phyloP scores from a whole-genome alignment of 2,888 invertebrate genomes.

The Eledona agricola region DNA sequence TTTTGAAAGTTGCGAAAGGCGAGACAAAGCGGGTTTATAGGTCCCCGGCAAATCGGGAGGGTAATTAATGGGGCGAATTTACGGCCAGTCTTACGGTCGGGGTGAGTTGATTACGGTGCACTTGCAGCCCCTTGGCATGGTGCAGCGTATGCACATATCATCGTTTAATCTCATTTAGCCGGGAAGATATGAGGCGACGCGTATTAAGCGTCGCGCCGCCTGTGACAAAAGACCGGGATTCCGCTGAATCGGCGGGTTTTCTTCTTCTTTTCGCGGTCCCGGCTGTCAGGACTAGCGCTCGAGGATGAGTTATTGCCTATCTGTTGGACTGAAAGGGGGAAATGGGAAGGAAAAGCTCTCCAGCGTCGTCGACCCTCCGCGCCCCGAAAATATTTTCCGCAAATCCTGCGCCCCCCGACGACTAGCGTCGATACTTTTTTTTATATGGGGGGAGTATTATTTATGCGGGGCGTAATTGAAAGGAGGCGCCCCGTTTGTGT shows the following conservation, averaged over 20 bases:
- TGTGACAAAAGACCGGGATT: constrained; percentile 64
- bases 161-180: constrained; percentile 51
- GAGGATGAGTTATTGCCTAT: constrained; percentile 61
- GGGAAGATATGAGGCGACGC: constrained; percentile 44
- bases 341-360: constrained; percentile 59
- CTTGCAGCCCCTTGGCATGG: no score
- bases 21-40: no score
- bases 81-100: no score
- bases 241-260: constrained; percentile 66
- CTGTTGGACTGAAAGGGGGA: constrained; percentile 59
- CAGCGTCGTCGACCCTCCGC: constrained; percentile 50
- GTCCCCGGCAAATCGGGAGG: no score
- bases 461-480: constrained; percentile 9
- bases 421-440: background rate
- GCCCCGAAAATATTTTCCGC: constrained; percentile 38
- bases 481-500: no score
- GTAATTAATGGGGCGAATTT: no score
- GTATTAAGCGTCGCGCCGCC: constrained; percentile 66
- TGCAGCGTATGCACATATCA: constrained; percentile 52
- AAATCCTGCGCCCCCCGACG: constrained; percentile 32
- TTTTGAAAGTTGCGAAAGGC: no score
- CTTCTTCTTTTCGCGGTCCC: constrained; percentile 57
- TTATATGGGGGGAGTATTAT: constrained; percentile 6
- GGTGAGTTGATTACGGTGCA: no score
- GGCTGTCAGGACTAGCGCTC: constrained; percentile 53